These are phyloP conservation scores for Glossosoma conforme DNA, from an alignment of 1,140 invertebrate species.

Conservation along the genomic window DNA sequence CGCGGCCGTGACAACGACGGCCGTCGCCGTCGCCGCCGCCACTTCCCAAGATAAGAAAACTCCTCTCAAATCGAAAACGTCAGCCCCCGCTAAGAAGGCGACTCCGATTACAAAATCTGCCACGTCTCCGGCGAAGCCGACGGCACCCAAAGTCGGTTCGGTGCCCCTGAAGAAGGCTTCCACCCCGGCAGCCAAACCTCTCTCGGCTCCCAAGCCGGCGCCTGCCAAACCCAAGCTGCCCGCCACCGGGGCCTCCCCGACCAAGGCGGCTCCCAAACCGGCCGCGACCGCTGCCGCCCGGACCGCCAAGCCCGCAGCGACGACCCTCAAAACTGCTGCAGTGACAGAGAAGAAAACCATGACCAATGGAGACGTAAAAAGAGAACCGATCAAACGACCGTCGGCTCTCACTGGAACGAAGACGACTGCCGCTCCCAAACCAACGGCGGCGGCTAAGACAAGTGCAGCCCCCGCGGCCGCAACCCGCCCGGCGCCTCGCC, in stretches of 20 bases:
- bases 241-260: slow-evolving; percentile 16
- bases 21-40: slow-evolving; percentile 32
- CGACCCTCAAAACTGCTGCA: slow-evolving; percentile 23
- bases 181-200: slow-evolving; percentile 38
- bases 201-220: slow-evolving; percentile 24
- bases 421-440: slow-evolving; percentile 16
- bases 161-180: slow-evolving; percentile 36
- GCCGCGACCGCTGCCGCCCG: neutral
- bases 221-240: slow-evolving; percentile 16
- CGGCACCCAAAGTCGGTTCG: slow-evolving; percentile 29
- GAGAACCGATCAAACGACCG: slow-evolving; percentile 18
- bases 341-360: slow-evolving; percentile 43
- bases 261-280: slow-evolving; percentile 16
- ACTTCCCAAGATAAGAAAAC: slow-evolving; percentile 22
- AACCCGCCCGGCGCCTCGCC: slow-evolving; percentile 25
- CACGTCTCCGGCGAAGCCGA: slow-evolving; percentile 30
- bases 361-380: slow-evolving; percentile 47
- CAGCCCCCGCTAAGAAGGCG: slow-evolving; percentile 32
- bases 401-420: slow-evolving; percentile 13
- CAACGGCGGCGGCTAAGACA: slow-evolving; percentile 30
- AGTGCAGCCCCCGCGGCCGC: slow-evolving; percentile 27
- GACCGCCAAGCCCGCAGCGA: slow-evolving; percentile 23
- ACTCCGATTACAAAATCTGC: slow-evolving; percentile 31
- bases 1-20: slow-evolving; percentile 32
- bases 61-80: slow-evolving; percentile 33